A percentile compares a stretch with the other conserved stretches of the same genome.
phyloP scores from a whole-genome alignment of 2,888 invertebrate species.

The Pterostichus niger region DNA sequence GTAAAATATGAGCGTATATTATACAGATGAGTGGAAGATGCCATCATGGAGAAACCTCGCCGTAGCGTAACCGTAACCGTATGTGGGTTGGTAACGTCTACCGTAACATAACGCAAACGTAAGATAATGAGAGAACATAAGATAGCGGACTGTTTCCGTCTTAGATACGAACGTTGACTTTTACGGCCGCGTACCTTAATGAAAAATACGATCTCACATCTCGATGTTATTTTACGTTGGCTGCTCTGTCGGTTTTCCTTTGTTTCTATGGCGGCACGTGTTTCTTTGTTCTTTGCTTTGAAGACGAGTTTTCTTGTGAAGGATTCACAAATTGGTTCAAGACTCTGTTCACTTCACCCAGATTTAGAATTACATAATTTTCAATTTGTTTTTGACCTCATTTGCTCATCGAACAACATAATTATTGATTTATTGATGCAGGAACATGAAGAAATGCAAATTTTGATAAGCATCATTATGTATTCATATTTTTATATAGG shows the following conservation, averaged over 20 bases:
- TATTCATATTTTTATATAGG: too few species aligned
- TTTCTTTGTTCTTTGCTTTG: constrained; percentile 44
- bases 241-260: constrained; percentile 23
- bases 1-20: not conserved
- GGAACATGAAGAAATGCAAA: too few species aligned
- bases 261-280: constrained; percentile 34
- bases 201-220: constrained; percentile 32
- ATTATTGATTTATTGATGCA: too few species aligned
- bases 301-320: not conserved
- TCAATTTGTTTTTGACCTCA: not conserved
- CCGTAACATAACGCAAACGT: not conserved
- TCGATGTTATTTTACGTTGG: constrained; percentile 19
- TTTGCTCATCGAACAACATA: not conserved
- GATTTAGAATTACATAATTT: constrained; percentile 10
- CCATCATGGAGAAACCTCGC: not conserved
- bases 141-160: constrained; percentile 24
- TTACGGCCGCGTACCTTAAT: constrained; percentile 29
- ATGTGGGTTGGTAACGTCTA: constrained; percentile 15
- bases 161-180: constrained; percentile 25
- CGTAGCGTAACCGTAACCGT: not conserved
- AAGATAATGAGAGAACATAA: constrained; percentile 25
- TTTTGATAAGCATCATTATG: too few species aligned
- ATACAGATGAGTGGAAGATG: not conserved
- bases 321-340: not conserved
- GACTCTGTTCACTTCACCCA: not conserved